phyloP scores from a whole-genome alignment of 2,888 invertebrate species.

The Drosophila neoperkinsi region DNA sequence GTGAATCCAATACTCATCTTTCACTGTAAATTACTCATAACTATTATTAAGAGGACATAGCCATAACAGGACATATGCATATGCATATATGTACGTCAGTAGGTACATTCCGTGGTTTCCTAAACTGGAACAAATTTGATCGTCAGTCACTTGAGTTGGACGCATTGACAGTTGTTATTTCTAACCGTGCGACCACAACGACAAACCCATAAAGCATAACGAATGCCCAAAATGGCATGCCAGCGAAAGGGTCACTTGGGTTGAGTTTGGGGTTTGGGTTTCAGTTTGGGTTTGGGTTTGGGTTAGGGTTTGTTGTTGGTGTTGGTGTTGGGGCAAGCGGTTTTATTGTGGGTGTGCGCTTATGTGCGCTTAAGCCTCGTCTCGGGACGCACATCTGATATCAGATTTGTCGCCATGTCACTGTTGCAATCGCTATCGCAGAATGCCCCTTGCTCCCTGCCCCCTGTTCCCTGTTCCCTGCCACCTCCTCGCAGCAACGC shows the following conservation, averaged over 20 bases:
- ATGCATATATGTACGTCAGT: not conserved
- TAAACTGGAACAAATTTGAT: not conserved
- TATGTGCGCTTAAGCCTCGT: constrained; percentile 66
- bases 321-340: constrained; percentile 27
- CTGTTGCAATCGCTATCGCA: constrained; percentile 51
- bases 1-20: not conserved
- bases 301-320: not conserved
- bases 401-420: constrained; percentile 68
- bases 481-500: not conserved
- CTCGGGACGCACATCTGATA: constrained; percentile 77
- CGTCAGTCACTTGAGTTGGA: constrained; percentile 21
- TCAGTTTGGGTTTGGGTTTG: not conserved
- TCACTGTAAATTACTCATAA: not conserved
- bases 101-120: not conserved
- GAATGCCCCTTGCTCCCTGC: not conserved
- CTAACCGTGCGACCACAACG: constrained; percentile 42
- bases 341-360: constrained; percentile 56
- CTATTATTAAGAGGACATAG: not conserved
- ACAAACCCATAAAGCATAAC: constrained; percentile 50
- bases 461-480: no score
- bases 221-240: constrained; percentile 39
- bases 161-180: constrained; percentile 16
- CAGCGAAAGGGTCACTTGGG: constrained; percentile 36
- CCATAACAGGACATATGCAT: not conserved
- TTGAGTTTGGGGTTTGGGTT: not conserved